Conservation (phyloP, 1,140 invertebrate genomes). For the Holcopasites calliopsidis region DNA sequence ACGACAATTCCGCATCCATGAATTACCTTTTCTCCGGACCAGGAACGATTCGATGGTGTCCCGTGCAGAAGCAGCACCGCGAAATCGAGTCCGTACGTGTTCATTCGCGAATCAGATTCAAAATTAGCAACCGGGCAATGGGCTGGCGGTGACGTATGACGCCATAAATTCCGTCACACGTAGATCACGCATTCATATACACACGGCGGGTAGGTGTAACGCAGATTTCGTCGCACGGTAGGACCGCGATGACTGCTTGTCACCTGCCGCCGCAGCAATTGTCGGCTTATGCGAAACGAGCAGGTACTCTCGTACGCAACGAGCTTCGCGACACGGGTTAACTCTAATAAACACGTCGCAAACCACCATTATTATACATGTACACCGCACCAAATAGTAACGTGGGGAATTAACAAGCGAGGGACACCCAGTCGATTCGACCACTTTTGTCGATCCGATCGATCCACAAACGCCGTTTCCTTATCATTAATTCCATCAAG, state of each 20-base stretch:
- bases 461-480: constrained; percentile 25
- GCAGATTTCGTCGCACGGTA: constrained; percentile 35
- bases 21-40: no score
- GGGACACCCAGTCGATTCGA: neutral
- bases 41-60: neutral
- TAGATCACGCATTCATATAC: constrained; percentile 38
- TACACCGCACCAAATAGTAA: constrained; percentile 1
- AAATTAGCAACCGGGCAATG: constrained; percentile 48
- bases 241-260: constrained; percentile 58
- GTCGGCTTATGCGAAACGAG: constrained; percentile 55
- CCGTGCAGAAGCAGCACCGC: neutral
- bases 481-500: constrained; percentile 17
- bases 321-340: constrained; percentile 38
- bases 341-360: constrained; percentile 65
- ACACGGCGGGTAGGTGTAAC: constrained; percentile 12
- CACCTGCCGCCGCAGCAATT: constrained; percentile 58
- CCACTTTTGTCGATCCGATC: constrained; percentile 13
- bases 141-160: constrained; percentile 63
- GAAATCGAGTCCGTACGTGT: constrained; percentile 1
- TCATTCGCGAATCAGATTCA: constrained; percentile 46
- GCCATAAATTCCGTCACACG: constrained; percentile 63
- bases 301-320: constrained; percentile 42
- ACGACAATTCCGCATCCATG: neutral
- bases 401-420: constrained; percentile 48
- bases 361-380: constrained; percentile 55